Conservation (phyloP, 2,888 invertebrate genomes). For the Sipha maydis region DNA sequence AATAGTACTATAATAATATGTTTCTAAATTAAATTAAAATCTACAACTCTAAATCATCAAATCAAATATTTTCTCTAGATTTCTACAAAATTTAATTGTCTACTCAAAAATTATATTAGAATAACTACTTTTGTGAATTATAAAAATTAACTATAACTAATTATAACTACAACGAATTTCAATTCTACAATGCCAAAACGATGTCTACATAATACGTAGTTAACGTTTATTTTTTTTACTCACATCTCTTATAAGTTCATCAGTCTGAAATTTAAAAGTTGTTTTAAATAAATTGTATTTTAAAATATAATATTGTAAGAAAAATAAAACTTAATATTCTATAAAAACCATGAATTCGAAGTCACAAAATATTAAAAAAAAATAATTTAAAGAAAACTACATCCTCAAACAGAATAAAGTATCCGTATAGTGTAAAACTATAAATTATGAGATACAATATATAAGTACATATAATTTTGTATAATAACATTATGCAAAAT, state of each 20-base stretch:
- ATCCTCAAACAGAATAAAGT: no score
- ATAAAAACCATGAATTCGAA: not conserved
- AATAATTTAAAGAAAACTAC: no score
- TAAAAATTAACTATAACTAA: conserved; percentile 16
- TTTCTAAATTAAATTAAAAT: conserved; percentile 21
- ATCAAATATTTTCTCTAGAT: not conserved
- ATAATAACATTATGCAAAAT: no score
- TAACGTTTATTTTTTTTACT: conserved; percentile 61
- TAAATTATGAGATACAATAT: no score
- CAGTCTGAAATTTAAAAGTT: conserved; percentile 64
- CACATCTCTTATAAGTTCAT: conserved; percentile 64
- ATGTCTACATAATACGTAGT: conserved; percentile 37
- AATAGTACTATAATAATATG: not conserved
- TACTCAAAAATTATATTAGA: conserved; percentile 24
- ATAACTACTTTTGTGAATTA: conserved; percentile 38
- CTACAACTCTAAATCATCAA: conserved; percentile 45
- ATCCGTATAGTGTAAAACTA: no score
- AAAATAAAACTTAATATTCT: not conserved
- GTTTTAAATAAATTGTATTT: conserved; percentile 25
- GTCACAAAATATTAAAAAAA: no score
- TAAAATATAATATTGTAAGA: not conserved
- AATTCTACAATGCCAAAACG: conserved; percentile 30
- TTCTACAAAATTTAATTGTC: not conserved
- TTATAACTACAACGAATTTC: conserved; percentile 16
- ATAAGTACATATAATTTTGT: no score